Conservation (phyloP, 2,797 vertebrate genomes). For the Myoxocephalus aenaeus region DNA sequence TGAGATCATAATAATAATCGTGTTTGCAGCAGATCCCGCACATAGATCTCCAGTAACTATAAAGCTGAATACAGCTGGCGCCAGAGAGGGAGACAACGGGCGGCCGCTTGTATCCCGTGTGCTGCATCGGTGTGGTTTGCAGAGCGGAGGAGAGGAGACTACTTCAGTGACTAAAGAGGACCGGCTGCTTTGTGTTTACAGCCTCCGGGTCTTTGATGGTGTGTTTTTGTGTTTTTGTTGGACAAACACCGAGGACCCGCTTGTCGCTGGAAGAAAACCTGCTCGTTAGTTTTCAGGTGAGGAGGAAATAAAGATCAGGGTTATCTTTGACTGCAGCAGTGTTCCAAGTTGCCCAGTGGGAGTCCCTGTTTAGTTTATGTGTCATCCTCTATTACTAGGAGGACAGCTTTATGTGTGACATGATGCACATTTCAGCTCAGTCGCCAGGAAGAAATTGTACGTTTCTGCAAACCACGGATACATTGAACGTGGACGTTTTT, state of each 20-base stretch:
- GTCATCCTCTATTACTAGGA: background rate
- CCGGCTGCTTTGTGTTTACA: constrained; percentile 26
- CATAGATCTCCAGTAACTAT: constrained; percentile 64
- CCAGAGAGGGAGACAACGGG: constrained; percentile 17
- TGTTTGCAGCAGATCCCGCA: constrained; percentile 33
- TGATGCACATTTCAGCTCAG: no score
- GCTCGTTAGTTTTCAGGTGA: background rate
- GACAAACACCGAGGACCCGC: constrained; percentile 4
- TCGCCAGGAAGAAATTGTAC: background rate
- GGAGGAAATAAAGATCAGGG: background rate
- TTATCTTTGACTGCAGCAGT: background rate
- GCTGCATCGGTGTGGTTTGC: constrained; percentile 12
- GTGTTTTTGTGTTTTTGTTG: background rate
- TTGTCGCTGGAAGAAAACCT: background rate
- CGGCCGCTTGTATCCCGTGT: constrained; percentile 16
- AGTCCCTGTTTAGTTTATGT: background rate
- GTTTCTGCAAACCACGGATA: background rate
- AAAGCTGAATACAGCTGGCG: constrained; percentile 29
- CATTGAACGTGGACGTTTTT: background rate
- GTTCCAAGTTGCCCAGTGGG: background rate
- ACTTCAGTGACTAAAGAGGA: constrained; percentile 20
- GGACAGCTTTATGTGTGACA: background rate
- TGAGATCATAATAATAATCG: constrained; percentile 29
- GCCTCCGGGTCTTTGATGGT: background rate
- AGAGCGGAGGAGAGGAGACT: constrained; percentile 5